phyloP scores from a whole-genome alignment of 2,888 invertebrate genomes.

The Thelaira solivaga region DNA sequence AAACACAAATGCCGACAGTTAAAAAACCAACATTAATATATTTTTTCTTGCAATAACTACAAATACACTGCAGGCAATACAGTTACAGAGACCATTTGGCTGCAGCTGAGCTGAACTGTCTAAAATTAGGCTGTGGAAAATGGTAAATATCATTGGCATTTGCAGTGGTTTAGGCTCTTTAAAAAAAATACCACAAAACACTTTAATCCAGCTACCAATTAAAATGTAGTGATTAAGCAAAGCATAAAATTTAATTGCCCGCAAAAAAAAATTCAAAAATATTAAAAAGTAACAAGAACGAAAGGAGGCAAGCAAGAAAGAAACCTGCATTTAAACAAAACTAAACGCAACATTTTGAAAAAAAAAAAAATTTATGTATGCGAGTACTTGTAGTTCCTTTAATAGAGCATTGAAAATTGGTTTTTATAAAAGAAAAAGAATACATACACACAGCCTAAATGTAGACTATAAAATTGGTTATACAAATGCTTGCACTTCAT shows the following conservation, averaged over 20 bases:
- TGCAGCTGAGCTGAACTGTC: not conserved
- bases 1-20: not conserved
- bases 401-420: constrained; percentile 27
- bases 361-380: not conserved
- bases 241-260: constrained; percentile 60
- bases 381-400: not conserved
- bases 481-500: too few relatives aligned
- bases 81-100: not conserved
- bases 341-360: not conserved
- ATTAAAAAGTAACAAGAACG: too few relatives aligned
- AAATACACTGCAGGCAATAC: not conserved
- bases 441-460: constrained; percentile 13
- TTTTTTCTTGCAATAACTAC: constrained; percentile 14
- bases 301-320: too few relatives aligned
- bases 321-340: not conserved
- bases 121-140: constrained; percentile 21
- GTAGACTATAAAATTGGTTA: constrained; percentile 9
- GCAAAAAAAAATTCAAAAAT: constrained; percentile 29
- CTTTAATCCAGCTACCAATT: constrained; percentile 41
- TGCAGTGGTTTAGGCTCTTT: constrained; percentile 25
- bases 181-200: constrained; percentile 18
- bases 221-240: constrained; percentile 56
- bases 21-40: not conserved
- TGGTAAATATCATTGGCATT: constrained; percentile 16
- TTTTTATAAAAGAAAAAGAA: not conserved